Evolutionary conservation across 2,888 invertebrate species (phyloP), one percentile per base, ranked within the genome.

Genomic region (Alentia gelatinosa): DNA sequence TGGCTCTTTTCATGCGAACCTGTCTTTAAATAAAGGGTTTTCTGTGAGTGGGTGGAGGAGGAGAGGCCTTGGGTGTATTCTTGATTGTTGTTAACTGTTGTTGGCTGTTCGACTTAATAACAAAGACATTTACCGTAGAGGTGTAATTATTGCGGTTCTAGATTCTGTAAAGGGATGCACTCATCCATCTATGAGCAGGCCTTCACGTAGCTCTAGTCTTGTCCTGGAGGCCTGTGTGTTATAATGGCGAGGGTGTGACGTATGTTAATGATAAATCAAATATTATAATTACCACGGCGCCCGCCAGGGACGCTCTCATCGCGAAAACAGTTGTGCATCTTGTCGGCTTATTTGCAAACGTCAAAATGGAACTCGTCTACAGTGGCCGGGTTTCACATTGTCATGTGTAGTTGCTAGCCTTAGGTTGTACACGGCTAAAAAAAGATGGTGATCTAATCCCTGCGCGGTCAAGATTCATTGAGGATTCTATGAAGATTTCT

Each of bases 91-190:
- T 79, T 79, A 79, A n/a, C 79, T 79, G 79, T 79, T 79, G 79
- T 79, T 79, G 79, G 79, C 79, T 79, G 79, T 79, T 79, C 37
- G 79, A 79, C 79, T 79, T 79, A 79, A 79, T n/a, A 63, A 47
- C 74, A 33, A 39, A 37, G 1, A 79, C 79, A 35, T 79, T 39
- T 79, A n/a, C 63, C 63, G 63, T 79, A 39, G 79, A 79, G 79
- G 79, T 39, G 39, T 79, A 19, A 35, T 56, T 56, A 68, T 30
- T 68, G 33, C 68, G 68, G 68, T 68, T 68, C 68, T 68, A 68
- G 68, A 68, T 68, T 68, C n/a, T 68, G 30, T 68, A 68, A 68
- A 68, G 5, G 37, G 79, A 35, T 79, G 79, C 1, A 35, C 9
- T 79, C 79, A 79, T 39, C 79, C 79, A 39, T 23, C 79, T 39